Evolutionary conservation across 2,888 invertebrate species (phyloP).

Genomic region (Suillia variegata): DNA sequence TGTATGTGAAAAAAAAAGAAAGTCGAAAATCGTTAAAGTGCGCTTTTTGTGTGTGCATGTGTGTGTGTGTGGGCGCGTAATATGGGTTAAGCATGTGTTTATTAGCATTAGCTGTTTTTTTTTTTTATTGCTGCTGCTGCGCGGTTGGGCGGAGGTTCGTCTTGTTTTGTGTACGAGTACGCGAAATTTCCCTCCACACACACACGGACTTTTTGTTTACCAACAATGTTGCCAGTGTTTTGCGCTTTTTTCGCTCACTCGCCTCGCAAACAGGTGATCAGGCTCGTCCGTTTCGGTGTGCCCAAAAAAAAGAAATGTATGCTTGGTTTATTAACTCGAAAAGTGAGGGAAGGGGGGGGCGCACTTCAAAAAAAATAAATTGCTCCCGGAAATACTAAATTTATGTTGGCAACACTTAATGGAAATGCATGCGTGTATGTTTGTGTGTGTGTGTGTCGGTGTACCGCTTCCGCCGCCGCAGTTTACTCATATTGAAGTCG

Average conservation of each 20-base stretch:
- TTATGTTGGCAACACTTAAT: not conserved
- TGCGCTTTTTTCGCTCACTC: no score
- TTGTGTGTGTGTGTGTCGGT: not conserved
- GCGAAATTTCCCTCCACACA: not conserved
- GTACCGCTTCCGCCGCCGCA: not conserved
- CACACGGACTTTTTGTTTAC: not conserved
- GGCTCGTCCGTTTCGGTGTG: not conserved
- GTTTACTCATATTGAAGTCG: not conserved
- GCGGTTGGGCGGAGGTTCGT: not conserved
- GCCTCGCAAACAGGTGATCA: conserved; percentile 1
- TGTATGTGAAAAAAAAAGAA: not conserved
- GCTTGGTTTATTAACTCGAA: not conserved
- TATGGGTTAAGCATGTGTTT: conserved; percentile 6
- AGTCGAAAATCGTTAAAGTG: not conserved
- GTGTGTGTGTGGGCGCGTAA: not conserved
- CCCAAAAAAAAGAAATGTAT: not conserved
- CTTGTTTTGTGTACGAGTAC: no score
- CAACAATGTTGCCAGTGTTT: not conserved
- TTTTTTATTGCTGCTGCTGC: no score
- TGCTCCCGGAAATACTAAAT: not conserved
- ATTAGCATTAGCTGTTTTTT: no score
- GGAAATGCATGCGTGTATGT: not conserved
- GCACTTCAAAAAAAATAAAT: not conserved
- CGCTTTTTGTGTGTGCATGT: not conserved
- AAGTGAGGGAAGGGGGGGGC: no score